These are phyloP conservation scores for Nymphalis urticae DNA, from an alignment of 2,888 invertebrate genomes.

Conservation along the genomic window DNA sequence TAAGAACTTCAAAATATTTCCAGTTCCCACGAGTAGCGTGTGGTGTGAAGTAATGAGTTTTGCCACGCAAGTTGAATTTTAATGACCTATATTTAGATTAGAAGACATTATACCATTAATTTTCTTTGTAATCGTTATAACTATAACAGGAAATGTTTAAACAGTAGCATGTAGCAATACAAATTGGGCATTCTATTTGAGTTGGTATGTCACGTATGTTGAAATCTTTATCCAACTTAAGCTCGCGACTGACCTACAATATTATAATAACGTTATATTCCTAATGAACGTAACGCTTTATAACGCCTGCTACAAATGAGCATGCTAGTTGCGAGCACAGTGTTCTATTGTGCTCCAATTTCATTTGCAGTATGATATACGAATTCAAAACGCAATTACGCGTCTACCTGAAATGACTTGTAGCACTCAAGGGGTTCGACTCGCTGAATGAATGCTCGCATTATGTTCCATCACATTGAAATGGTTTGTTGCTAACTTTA, in stretches of 20 bases:
- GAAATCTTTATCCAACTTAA: neutral
- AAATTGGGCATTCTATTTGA: neutral
- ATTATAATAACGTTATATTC: no score
- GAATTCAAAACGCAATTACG: no score
- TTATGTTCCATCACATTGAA: no score
- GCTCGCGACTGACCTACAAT: neutral
- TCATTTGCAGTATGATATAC: no score
- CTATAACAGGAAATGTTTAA: conserved; percentile 10
- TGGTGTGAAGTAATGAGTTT: conserved; percentile 37
- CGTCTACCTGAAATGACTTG: no score
- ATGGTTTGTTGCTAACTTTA: no score
- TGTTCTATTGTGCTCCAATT: no score
- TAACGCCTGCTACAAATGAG: no score
- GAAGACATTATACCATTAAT: conserved; percentile 24
- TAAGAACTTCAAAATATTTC: conserved; percentile 24
- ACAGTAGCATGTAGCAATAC: conserved; percentile 1
- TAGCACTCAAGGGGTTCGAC: no score
- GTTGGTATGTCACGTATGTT: neutral
- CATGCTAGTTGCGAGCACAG: no score
- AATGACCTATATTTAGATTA: conserved; percentile 31
- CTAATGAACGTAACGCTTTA: no score
- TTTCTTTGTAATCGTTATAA: conserved; percentile 26
- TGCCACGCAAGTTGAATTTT: conserved; percentile 44
- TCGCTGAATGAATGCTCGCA: no score
- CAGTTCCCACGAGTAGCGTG: conserved; percentile 61